Evolutionary conservation across 1,140 invertebrate genomes (phyloP).

Genomic region (Maconellicoccus hirsutus): DNA sequence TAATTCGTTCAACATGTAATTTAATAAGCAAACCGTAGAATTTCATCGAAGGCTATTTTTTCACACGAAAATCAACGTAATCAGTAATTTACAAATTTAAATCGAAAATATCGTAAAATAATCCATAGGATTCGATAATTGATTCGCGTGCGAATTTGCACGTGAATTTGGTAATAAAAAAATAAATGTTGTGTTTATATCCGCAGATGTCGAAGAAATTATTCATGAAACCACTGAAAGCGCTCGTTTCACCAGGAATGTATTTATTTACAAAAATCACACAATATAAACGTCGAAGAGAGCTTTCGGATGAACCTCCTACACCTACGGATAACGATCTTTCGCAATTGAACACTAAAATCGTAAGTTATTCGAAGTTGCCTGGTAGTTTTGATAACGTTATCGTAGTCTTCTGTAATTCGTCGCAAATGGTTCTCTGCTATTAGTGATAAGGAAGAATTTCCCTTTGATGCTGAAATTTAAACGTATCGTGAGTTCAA

Average conservation of each 20-base stretch:
- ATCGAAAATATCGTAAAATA: too few relatives aligned
- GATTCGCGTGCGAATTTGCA: too few relatives aligned
- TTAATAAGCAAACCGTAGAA: too few relatives aligned
- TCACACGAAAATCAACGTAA: too few relatives aligned
- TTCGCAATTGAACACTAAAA: constrained; percentile 6
- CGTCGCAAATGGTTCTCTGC: neutral
- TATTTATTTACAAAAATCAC: neutral
- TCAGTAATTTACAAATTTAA: too few relatives aligned
- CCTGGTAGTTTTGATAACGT: too few relatives aligned
- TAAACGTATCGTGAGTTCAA: neutral
- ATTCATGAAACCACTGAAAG: constrained; percentile 12
- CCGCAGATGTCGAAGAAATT: constrained; percentile 15
- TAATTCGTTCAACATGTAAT: too few relatives aligned
- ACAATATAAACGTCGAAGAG: neutral
- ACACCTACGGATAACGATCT: neutral
- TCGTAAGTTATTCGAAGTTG: neutral
- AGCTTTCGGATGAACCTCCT: neutral
- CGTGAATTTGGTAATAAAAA: too few relatives aligned
- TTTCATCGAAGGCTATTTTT: too few relatives aligned
- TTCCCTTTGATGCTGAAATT: neutral
- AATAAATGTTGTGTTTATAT: too few relatives aligned
- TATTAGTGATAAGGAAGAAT: constrained; percentile 8
- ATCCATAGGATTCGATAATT: too few relatives aligned
- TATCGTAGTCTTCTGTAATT: neutral
- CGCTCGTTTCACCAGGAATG: neutral